Evolutionary conservation across 2,888 invertebrate species (phyloP).

Genomic region (Nematopogon swammerdamellus): DNA sequence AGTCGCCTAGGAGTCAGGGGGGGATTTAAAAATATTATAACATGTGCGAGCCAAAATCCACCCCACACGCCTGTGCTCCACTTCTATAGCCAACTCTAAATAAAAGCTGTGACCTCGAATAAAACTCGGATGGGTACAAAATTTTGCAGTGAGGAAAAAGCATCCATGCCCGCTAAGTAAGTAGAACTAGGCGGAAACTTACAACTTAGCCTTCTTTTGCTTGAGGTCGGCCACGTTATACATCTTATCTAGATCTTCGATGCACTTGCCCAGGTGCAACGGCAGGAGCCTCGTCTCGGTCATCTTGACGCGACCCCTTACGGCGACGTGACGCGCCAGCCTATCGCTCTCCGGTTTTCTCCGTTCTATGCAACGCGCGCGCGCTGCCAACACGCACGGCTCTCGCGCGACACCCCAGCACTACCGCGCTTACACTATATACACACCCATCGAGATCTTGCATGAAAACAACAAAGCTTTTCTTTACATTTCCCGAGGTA

Average conservation of each 20-base stretch:
- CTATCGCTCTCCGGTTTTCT: not conserved
- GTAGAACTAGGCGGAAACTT: constrained; percentile 29
- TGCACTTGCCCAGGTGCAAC: constrained; percentile 54
- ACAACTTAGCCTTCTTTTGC: constrained; percentile 49
- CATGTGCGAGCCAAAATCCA: too few relatives aligned
- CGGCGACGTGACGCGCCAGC: not conserved
- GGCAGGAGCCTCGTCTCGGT: constrained; percentile 40
- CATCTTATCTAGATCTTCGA: constrained; percentile 56
- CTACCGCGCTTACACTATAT: not conserved
- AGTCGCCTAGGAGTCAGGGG: too few relatives aligned
- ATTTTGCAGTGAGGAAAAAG: too few relatives aligned
- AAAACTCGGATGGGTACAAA: too few relatives aligned
- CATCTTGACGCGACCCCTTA: constrained; percentile 24
- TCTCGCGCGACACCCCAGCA: too few relatives aligned
- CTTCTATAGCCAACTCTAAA: too few relatives aligned
- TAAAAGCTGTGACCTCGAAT: too few relatives aligned
- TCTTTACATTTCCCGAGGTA: not conserved
- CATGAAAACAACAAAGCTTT: not conserved
- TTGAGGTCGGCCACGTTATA: constrained; percentile 47
- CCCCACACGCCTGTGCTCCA: too few relatives aligned
- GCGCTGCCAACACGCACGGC: not conserved
- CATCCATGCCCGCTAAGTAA: too few relatives aligned
- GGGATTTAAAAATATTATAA: too few relatives aligned
- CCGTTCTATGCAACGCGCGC: not conserved
- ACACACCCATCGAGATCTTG: too few relatives aligned